Percentiles rank a stretch among this genome's conserved stretches.
Conservation (phyloP, 2,797 vertebrate genomes). For the Geotrypetes seraphini region DNA sequence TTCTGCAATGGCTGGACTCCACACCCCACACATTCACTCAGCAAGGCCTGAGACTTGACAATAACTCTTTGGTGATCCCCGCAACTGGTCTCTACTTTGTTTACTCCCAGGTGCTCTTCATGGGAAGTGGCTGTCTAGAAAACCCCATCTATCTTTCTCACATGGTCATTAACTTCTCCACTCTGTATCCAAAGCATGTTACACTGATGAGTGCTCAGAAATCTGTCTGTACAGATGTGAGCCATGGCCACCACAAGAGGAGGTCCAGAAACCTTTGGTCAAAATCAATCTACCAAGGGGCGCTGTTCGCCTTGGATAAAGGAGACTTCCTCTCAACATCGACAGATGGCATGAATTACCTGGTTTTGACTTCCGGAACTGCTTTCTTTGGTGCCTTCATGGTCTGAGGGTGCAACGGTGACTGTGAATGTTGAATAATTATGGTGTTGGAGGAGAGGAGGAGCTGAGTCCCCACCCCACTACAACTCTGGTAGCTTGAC, state of each 20-base stretch:
- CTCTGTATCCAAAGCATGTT: neutral
- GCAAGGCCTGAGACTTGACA: constrained; percentile 16
- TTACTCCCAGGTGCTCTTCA: constrained; percentile 44
- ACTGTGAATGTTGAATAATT: too few relatives aligned
- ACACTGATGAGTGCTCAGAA: constrained; percentile 37
- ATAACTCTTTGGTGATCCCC: constrained; percentile 32
- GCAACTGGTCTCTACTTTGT: constrained; percentile 40
- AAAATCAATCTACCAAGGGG: constrained; percentile 41
- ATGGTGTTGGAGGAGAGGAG: too few relatives aligned
- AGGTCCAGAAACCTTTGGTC: constrained; percentile 14
- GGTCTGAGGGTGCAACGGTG: constrained; percentile 4
- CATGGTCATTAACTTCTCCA: constrained; percentile 18
- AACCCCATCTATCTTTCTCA: constrained; percentile 23
- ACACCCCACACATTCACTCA: constrained; percentile 12
- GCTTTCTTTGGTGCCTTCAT: constrained; percentile 35
- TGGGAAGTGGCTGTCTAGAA: constrained; percentile 6
- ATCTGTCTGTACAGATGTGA: constrained; percentile 27
- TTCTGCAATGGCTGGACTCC: constrained; percentile 15
- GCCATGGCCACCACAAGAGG: too few relatives aligned
- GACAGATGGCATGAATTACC: constrained; percentile 10
- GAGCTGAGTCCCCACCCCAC: too few relatives aligned
- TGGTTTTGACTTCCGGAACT: constrained; percentile 15
- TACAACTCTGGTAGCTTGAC: too few relatives aligned
- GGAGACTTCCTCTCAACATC: constrained; percentile 35
- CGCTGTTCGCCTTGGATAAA: constrained; percentile 27